phyloP scores from a whole-genome alignment of 2,888 invertebrate genomes.

The Octodonta nipae region DNA sequence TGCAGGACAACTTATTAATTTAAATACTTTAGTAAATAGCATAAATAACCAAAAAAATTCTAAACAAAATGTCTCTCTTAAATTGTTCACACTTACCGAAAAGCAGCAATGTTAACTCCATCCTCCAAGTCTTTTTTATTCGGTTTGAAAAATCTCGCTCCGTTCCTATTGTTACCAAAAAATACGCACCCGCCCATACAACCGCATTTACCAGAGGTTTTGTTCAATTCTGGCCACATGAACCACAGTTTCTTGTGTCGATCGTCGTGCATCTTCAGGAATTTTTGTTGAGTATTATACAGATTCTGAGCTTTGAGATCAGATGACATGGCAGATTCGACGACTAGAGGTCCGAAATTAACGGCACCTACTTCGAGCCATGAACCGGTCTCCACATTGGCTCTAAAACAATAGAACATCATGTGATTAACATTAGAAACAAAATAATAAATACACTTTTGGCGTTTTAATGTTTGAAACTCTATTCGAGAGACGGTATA shows the following conservation, averaged over 20 bases:
- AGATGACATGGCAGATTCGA: conserved; percentile 80
- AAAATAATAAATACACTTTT: too few species aligned
- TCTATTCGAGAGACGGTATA: too few species aligned
- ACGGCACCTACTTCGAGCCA: conserved; percentile 90
- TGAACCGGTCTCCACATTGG: conserved; percentile 43
- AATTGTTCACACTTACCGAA: conserved; percentile 38
- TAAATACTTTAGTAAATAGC: conserved; percentile 1
- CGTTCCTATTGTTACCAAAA: conserved; percentile 86
- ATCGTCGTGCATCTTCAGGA: conserved; percentile 70
- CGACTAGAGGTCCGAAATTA: conserved; percentile 75
- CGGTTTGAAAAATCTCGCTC: conserved; percentile 76
- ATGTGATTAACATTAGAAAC: too few species aligned
- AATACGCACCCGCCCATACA: conserved; percentile 91
- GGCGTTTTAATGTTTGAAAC: too few species aligned
- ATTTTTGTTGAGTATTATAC: conserved; percentile 67
- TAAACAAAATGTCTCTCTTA: background rate
- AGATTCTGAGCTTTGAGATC: conserved; percentile 54
- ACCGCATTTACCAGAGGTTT: conserved; percentile 62
- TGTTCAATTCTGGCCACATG: conserved; percentile 69
- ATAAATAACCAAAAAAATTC: background rate
- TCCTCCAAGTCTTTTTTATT: conserved; percentile 66
- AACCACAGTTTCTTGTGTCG: conserved; percentile 84
- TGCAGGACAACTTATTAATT: background rate
- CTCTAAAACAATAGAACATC: background rate
- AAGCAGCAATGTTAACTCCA: conserved; percentile 70